A percentile compares a stretch with the other conserved stretches of the same genome.
Conservation (phyloP, 2,113 vertebrate species). For the Raja brachyura region DNA sequence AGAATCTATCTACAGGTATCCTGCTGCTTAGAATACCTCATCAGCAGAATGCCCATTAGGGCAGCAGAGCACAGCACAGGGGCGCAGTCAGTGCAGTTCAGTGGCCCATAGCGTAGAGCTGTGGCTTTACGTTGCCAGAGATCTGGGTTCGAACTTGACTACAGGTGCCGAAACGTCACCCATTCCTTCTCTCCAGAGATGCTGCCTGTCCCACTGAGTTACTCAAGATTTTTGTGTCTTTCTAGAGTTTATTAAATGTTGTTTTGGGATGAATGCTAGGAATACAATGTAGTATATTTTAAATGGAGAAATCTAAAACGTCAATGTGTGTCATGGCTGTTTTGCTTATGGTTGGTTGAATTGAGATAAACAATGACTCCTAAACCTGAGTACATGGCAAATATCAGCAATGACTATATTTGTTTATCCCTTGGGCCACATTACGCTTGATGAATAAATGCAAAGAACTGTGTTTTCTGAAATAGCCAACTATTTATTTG, state of each 20-base stretch:
- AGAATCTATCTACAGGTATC: too few species aligned
- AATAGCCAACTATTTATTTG: neutral
- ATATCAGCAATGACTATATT: neutral
- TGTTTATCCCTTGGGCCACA: slow-evolving; percentile 25
- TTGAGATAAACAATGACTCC: neutral
- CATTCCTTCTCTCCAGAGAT: too few species aligned
- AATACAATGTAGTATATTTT: neutral
- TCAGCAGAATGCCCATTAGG: too few species aligned
- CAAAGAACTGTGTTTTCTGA: neutral
- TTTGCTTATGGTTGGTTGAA: neutral
- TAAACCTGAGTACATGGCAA: neutral
- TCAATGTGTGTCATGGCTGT: neutral
- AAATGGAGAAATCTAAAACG: neutral
- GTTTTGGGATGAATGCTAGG: neutral
- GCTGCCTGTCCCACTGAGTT: too few species aligned
- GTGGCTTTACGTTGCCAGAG: too few species aligned
- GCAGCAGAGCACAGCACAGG: too few species aligned
- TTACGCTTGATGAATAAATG: slow-evolving; percentile 4
- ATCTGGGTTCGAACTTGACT: too few species aligned
- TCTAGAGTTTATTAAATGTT: neutral
- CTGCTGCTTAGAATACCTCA: too few species aligned
- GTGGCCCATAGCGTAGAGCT: too few species aligned
- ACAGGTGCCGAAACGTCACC: too few species aligned
- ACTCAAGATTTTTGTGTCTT: too few species aligned
- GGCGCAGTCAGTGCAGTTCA: too few species aligned